A percentile compares a stretch with the other conserved stretches of the same genome.
Conservation (phyloP, 2,113 vertebrate species). For the Hemiprocne comata region DNA sequence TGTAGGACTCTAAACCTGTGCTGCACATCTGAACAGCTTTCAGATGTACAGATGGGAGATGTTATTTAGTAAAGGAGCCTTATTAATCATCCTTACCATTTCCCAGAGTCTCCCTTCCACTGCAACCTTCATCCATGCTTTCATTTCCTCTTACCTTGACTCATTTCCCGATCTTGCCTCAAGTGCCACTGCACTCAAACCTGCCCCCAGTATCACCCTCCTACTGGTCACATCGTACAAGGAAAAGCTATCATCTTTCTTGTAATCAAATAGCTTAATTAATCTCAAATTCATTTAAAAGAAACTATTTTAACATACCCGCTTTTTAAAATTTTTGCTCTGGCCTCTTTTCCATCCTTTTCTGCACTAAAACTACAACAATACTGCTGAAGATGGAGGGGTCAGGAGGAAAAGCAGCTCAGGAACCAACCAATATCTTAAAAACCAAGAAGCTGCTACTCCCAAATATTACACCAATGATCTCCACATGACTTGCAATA, state of each 20-base stretch:
- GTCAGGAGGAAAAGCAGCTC: background rate
- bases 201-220: background rate
- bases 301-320: background rate
- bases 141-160: constrained; percentile 10
- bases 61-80: background rate
- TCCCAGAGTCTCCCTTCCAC: background rate
- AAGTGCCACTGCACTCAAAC: background rate
- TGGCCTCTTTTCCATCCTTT: background rate
- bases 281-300: constrained; percentile 1
- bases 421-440: background rate
- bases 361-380: background rate
- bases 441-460: background rate
- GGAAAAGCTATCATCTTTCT: background rate
- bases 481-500: background rate
- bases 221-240: background rate
- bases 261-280: background rate
- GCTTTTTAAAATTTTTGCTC: background rate
- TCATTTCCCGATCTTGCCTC: constrained; percentile 11
- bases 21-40: background rate
- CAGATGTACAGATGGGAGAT: background rate
- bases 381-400: background rate
- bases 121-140: background rate
- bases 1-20: background rate
- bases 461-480: background rate
- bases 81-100: background rate